phyloP scores from a whole-genome alignment of 2,888 invertebrate species.

The Scrobipalpa atriplicella region DNA sequence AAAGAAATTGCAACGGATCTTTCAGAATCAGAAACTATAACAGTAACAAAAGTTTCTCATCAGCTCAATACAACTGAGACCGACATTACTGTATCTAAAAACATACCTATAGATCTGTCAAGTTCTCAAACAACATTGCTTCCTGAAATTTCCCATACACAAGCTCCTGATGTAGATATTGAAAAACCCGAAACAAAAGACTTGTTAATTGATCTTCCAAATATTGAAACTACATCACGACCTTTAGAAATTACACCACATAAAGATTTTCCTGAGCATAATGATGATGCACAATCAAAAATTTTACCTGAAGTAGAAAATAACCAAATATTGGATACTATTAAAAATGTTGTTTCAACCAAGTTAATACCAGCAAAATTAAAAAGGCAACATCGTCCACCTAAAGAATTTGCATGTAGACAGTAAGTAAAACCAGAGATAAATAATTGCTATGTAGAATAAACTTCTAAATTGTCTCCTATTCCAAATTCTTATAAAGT shows the following conservation, averaged over 20 bases:
- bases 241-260: neutral
- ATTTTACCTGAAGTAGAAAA: conserved; percentile 44
- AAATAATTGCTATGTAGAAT: too few species aligned
- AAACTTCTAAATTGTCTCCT: neutral
- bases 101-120: neutral
- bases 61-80: neutral
- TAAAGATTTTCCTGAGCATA: neutral
- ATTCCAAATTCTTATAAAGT: conserved; percentile 12
- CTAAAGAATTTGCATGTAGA: conserved; percentile 69
- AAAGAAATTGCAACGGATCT: conserved; percentile 44
- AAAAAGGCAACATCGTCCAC: conserved; percentile 57
- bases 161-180: neutral
- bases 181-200: conserved; percentile 37
- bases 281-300: conserved; percentile 32
- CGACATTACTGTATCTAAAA: neutral
- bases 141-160: neutral
- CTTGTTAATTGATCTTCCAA: conserved; percentile 44
- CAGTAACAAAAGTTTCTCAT: neutral
- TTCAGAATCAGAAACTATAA: conserved; percentile 34
- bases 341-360: conserved; percentile 52
- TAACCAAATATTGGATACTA: conserved; percentile 44
- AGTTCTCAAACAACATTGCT: neutral
- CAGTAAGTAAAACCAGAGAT: conserved; percentile 53
- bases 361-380: conserved; percentile 64
- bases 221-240: conserved; percentile 27